These are phyloP conservation scores for Agrochola lota DNA, from an alignment of 2,888 invertebrate species.

Conservation along the genomic window DNA sequence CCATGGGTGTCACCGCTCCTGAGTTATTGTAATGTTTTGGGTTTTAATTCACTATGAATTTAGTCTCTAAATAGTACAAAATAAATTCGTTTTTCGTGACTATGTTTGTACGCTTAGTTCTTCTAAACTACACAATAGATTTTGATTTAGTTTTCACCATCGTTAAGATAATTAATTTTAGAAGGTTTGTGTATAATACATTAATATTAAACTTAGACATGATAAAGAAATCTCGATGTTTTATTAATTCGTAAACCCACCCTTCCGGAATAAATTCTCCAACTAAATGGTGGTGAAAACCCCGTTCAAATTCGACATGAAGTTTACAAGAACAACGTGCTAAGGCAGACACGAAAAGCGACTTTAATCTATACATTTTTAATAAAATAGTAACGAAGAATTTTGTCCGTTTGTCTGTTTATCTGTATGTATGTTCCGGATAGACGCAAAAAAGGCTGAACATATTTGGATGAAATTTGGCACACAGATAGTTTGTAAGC, in stretches of 20 bases:
- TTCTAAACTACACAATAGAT: not conserved
- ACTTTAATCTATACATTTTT: too few relatives aligned
- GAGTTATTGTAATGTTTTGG: not conserved
- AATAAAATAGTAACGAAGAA: not conserved
- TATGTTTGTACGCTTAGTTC: not conserved
- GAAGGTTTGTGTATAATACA: not conserved
- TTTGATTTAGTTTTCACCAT: not conserved
- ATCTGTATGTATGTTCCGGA: not conserved
- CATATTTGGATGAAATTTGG: not conserved
- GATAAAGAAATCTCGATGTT: not conserved
- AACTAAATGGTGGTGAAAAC: too few relatives aligned
- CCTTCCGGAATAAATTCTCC: too few relatives aligned
- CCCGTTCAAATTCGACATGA: too few relatives aligned
- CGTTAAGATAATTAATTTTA: not conserved
- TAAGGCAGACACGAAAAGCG: too few relatives aligned
- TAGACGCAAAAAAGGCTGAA: not conserved
- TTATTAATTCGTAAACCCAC: too few relatives aligned
- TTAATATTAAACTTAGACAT: not conserved
- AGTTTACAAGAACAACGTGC: too few relatives aligned
- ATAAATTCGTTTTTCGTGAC: not conserved
- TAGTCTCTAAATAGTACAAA: not conserved
- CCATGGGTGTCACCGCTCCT: conserved; percentile 66
- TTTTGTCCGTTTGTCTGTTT: not conserved
- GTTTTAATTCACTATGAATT: not conserved
- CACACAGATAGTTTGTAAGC: not conserved